Conservation (phyloP, 2,888 invertebrate genomes). For the Tinea trinotella region DNA sequence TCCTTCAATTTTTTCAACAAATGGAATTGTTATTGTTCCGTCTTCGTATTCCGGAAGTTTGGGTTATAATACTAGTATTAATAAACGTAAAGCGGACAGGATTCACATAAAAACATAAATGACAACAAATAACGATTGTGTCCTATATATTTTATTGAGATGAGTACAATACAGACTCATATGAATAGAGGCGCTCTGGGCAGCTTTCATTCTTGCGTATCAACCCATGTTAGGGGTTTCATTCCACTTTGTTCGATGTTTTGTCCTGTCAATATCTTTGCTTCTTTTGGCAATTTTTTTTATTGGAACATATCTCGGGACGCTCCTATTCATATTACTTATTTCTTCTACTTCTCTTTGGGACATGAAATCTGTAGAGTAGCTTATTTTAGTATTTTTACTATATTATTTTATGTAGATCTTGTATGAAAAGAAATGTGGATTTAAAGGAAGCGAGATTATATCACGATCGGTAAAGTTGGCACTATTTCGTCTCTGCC, state of each 20-base stretch:
- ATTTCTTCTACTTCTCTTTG: background rate
- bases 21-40: background rate
- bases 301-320: slow-evolving; percentile 17
- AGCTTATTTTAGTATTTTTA: background rate
- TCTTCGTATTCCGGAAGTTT: slow-evolving; percentile 7
- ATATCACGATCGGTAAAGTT: too few species aligned
- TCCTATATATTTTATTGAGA: slow-evolving; percentile 28
- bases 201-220: slow-evolving; percentile 32
- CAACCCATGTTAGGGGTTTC: slow-evolving; percentile 33
- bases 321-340: slow-evolving; percentile 28
- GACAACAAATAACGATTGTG: slow-evolving; percentile 57
- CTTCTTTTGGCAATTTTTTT: slow-evolving; percentile 30
- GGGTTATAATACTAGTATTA: background rate
- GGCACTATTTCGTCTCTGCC: too few species aligned
- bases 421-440: too few species aligned
- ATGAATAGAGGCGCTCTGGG: slow-evolving; percentile 20
- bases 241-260: slow-evolving; percentile 27
- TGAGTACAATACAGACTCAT: slow-evolving; percentile 22
- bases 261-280: slow-evolving; percentile 30
- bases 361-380: background rate
- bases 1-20: too few species aligned
- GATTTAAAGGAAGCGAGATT: too few species aligned
- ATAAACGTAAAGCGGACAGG: slow-evolving; percentile 8
- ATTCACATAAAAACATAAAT: slow-evolving; percentile 33
- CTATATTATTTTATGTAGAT: too few species aligned